Evolutionary conservation across 2,113 vertebrate genomes (phyloP), one percentile per base, ranked within the genome.

Genomic region (Xiphophorus couchianus): DNA sequence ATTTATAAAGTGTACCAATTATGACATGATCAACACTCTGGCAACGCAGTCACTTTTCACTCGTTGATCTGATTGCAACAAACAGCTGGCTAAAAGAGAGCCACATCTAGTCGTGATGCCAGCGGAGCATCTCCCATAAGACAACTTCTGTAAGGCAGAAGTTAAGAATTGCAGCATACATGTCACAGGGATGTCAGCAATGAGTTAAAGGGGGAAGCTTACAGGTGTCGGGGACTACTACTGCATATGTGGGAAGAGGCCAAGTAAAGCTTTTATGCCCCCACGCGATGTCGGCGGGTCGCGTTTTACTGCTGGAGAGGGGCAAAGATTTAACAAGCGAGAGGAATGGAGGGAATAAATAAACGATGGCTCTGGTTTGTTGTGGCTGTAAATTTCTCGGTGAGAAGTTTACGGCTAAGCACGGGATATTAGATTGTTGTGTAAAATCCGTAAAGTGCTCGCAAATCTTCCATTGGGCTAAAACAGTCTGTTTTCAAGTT

Each of bases 191-290:
- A 76, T 70, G 68, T 11, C 39, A 42, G 33, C 35, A 31, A 73
- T 19, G 66, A 69, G 64, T 86, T 80, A 82, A 87, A 85, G 83
- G 85, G 83, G 60, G 81, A 73, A 72, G 61, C 62, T 69, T 64
- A 71, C 62, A 66, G 58, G 72, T 78, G 51, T 73, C 31, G 31
- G 79, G 63, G 39, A 31, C 31, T 13, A 67, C 72, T 75, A 71
- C 70, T 81, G 77, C 71, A 73, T 64, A 69, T 42, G 74, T 75
- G 65, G 68, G 48, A 48, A 42, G 51, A 74, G 62, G 73, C 73
- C 25, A 12, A 30, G 29, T 71, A 42, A 78, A 68, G 71, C 66
- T 70, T 78, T 75, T 72, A 42, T 44, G 64, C 72, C 71, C 71
- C 66, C 51, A 14, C n/a, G 58, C 77, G 62, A 78, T 58, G 65